These are phyloP conservation scores for Taxidea taxus DNA, from an alignment of 2,113 vertebrate species.

Conservation along the genomic window DNA sequence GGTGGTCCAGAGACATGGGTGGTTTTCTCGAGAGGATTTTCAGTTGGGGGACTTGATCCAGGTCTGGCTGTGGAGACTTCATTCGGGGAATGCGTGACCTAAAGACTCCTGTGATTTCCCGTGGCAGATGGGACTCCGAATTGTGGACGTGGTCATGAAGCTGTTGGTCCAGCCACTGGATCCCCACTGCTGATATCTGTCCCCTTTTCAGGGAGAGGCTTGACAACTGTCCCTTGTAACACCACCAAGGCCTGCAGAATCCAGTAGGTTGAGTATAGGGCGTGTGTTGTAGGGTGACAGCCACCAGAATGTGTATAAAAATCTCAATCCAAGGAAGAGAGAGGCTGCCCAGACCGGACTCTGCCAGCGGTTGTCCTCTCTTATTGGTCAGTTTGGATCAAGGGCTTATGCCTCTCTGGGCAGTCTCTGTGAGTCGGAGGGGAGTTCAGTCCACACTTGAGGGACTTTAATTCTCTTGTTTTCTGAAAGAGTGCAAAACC, in stretches of 20 bases:
- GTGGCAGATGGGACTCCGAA: neutral
- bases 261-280: accelerated
- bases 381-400: neutral
- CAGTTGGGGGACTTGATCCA: neutral
- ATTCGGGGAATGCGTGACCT: neutral
- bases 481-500: neutral
- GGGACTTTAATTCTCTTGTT: neutral
- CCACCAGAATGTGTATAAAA: neutral
- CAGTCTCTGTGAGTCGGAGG: accelerated
- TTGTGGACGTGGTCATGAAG: neutral
- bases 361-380: neutral
- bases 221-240: neutral
- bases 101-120: neutral
- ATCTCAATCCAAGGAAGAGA: neutral
- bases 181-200: neutral
- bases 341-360: too few species aligned
- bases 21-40: neutral
- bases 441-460: neutral
- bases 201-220: neutral
- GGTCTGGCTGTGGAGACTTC: neutral
- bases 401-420: neutral
- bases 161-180: neutral
- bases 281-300: neutral
- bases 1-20: neutral
- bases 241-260: neutral